Evolutionary conservation across 2,888 invertebrate species (phyloP).

Genomic region (Ennomos erosarius): DNA sequence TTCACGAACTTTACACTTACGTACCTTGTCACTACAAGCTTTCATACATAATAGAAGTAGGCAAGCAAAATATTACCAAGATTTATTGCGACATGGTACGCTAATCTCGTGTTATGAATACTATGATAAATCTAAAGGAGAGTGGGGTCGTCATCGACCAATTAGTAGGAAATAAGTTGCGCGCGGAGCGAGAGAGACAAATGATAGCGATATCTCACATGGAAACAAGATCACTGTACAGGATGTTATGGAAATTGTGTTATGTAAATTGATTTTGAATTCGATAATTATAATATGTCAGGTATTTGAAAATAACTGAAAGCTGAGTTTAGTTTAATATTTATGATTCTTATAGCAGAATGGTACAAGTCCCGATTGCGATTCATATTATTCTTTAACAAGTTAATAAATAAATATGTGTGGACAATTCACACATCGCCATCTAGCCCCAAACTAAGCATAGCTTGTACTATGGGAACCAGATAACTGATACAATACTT

Average conservation of each 20-base stretch:
- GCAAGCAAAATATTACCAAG: not conserved
- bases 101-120: constrained; percentile 4
- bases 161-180: constrained; percentile 42
- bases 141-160: constrained; percentile 39
- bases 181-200: constrained; percentile 34
- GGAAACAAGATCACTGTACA: constrained; percentile 38
- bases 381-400: too few species aligned
- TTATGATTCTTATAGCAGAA: too few species aligned
- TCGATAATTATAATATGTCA: too few species aligned
- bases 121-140: constrained; percentile 34
- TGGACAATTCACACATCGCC: too few species aligned
- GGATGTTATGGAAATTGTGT: constrained; percentile 23
- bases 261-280: too few species aligned
- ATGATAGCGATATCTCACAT: constrained; percentile 40
- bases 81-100: constrained; percentile 10
- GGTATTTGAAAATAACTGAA: too few species aligned
- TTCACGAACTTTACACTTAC: not conserved
- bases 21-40: constrained; percentile 3
- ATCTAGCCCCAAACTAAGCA: too few species aligned
- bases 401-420: too few species aligned
- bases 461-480: too few species aligned
- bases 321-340: too few species aligned
- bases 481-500: too few species aligned
- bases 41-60: not conserved
- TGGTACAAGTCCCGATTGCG: too few species aligned